Percentiles rank a stretch among this genome's conserved stretches.
These are phyloP conservation scores for Hydrocynus forskahlii DNA, from an alignment of 2,797 vertebrate genomes.

Conservation along the genomic window DNA sequence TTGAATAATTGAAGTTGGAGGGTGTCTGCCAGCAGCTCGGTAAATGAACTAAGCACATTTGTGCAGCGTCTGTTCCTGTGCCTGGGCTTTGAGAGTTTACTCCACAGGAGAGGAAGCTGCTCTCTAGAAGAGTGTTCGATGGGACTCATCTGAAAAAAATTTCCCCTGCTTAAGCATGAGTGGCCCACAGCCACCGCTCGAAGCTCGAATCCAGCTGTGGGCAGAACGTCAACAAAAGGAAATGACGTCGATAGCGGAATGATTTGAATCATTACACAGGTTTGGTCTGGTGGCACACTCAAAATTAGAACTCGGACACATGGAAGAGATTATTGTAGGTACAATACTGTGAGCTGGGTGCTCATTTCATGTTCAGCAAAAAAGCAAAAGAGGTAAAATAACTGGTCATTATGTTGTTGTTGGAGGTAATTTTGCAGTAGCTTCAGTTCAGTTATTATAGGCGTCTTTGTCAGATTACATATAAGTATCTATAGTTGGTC, in stretches of 20 bases:
- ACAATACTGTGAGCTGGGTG: not conserved
- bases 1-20: constrained; percentile 54
- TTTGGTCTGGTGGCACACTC: constrained; percentile 7
- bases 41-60: constrained; percentile 38
- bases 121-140: constrained; percentile 3
- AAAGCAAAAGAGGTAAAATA: constrained; percentile 19
- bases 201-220: not conserved
- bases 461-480: constrained; percentile 13
- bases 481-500: not conserved
- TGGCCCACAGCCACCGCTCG: not conserved
- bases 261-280: constrained; percentile 14
- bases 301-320: constrained; percentile 17
- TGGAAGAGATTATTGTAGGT: constrained; percentile 11
- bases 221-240: constrained; percentile 12
- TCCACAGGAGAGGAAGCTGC: not conserved
- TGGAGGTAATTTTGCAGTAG: not conserved
- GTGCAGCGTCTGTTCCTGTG: constrained; percentile 18
- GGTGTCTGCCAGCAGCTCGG: constrained; percentile 29
- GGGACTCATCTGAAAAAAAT: constrained; percentile 18
- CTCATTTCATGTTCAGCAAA: constrained; percentile 14
- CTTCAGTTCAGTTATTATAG: not conserved
- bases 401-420: not conserved
- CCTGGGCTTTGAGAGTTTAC: constrained; percentile 32
- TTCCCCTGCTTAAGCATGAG: not conserved
- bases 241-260: constrained; percentile 7